Percentiles rank a stretch among this genome's conserved stretches.
These are phyloP conservation scores for Anodontia alba DNA, from an alignment of 2,888 invertebrate genomes.

Conservation along the genomic window DNA sequence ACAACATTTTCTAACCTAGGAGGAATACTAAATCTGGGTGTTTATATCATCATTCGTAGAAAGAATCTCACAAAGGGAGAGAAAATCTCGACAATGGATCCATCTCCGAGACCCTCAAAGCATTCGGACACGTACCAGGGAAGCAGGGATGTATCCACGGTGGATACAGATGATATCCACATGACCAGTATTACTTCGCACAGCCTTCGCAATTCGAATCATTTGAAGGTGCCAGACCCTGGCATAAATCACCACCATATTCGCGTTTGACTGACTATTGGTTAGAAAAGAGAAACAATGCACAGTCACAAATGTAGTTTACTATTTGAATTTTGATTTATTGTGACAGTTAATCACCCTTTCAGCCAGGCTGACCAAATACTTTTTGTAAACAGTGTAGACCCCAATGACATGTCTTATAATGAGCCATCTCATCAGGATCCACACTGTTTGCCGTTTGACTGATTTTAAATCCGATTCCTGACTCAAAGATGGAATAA, in stretches of 20 bases:
- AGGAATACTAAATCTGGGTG: conserved; percentile 55
- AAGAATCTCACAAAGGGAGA: conserved; percentile 32
- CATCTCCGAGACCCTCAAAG: background rate
- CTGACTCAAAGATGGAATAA: no score
- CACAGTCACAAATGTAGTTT: no score
- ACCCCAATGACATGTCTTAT: no score
- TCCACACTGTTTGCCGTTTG: no score
- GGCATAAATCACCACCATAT: background rate
- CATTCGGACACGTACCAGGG: background rate
- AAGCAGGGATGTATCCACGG: background rate
- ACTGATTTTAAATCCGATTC: no score
- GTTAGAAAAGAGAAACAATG: no score
- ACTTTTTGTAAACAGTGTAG: no score
- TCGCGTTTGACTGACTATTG: background rate
- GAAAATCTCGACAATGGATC: conserved; percentile 15
- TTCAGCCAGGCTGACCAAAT: no score
- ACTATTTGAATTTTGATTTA: no score
- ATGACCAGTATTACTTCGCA: background rate
- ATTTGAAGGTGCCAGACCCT: background rate
- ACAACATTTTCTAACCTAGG: conserved; percentile 64
- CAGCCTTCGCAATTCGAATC: background rate
- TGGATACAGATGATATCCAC: background rate
- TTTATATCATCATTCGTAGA: conserved; percentile 50
- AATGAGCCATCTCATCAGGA: no score
- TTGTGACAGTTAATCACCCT: no score